Conservation (phyloP, 2,113 vertebrate genomes). For the Entelurus aequoreus region DNA sequence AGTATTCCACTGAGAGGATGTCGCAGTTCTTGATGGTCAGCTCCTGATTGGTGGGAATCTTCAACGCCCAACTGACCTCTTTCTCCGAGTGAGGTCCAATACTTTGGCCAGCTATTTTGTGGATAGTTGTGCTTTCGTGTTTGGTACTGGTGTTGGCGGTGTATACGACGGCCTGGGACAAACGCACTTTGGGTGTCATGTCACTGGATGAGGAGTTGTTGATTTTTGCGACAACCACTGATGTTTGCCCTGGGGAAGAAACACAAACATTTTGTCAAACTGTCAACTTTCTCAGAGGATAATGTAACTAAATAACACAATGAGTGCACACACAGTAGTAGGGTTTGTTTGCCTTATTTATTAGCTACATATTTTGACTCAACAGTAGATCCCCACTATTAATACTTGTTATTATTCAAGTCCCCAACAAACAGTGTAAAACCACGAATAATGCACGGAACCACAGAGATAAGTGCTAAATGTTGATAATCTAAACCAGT, state of each 20-base stretch:
- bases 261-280: background rate
- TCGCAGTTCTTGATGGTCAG: slow-evolving; percentile 51
- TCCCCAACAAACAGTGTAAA: no score
- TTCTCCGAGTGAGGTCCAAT: slow-evolving; percentile 39
- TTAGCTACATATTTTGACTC: no score
- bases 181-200: slow-evolving; percentile 56
- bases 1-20: slow-evolving; percentile 61
- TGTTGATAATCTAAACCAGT: no score
- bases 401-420: no score
- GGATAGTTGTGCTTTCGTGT: background rate
- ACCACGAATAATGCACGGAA: no score
- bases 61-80: slow-evolving; percentile 35
- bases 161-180: slow-evolving; percentile 45
- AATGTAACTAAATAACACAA: no score
- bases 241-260: slow-evolving; percentile 52
- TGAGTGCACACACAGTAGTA: no score
- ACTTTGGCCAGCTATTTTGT: slow-evolving; percentile 28
- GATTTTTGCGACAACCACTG: slow-evolving; percentile 45
- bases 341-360: no score
- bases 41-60: slow-evolving; percentile 36
- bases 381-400: no score
- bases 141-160: slow-evolving; percentile 31
- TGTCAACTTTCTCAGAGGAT: no score
- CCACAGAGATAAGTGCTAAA: no score
- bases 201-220: slow-evolving; percentile 61